phyloP scores from a whole-genome alignment of 2,113 vertebrate species.

The Cheilinus undulatus region DNA sequence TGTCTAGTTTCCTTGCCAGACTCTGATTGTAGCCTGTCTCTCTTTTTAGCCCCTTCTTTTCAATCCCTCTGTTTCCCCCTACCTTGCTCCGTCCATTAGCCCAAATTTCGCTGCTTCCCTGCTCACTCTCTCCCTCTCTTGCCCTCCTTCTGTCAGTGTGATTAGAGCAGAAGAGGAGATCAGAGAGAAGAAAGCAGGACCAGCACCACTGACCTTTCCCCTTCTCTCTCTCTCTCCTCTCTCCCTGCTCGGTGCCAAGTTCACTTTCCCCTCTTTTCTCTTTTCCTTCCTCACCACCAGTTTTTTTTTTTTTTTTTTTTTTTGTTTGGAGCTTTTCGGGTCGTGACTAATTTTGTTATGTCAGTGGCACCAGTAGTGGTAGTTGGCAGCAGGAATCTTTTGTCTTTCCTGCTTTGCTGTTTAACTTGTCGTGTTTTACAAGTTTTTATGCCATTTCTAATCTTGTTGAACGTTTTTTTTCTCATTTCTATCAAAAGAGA shows the following conservation, averaged over 20 bases:
- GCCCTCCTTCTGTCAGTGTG: conserved; percentile 79
- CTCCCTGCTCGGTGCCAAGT: conserved; percentile 10
- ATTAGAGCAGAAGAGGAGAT: conserved; percentile 76
- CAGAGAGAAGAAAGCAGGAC: conserved; percentile 66
- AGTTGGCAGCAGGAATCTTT: neutral
- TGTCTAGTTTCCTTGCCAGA: conserved; percentile 17
- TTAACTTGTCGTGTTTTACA: no score
- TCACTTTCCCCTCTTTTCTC: conserved; percentile 14
- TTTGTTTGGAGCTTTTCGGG: neutral
- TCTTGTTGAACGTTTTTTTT: no score
- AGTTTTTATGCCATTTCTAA: no score
- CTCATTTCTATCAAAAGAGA: no score
- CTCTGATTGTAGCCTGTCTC: conserved; percentile 12
- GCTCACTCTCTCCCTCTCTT: conserved; percentile 57
- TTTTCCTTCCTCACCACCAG: conserved; percentile 5
- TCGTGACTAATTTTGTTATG: neutral
- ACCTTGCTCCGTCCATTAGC: conserved; percentile 18
- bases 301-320: no score
- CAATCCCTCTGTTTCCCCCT: neutral
- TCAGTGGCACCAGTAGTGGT: neutral
- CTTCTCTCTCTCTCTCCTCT: conserved; percentile 28
- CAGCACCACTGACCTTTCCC: conserved; percentile 63
- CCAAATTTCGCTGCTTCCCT: conserved; percentile 21
- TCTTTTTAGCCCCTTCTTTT: neutral
- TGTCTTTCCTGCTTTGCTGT: neutral